Percentiles rank a stretch among this genome's conserved stretches.
Conservation (phyloP, 2,888 invertebrate genomes). For the Ennomos fuscantarius region DNA sequence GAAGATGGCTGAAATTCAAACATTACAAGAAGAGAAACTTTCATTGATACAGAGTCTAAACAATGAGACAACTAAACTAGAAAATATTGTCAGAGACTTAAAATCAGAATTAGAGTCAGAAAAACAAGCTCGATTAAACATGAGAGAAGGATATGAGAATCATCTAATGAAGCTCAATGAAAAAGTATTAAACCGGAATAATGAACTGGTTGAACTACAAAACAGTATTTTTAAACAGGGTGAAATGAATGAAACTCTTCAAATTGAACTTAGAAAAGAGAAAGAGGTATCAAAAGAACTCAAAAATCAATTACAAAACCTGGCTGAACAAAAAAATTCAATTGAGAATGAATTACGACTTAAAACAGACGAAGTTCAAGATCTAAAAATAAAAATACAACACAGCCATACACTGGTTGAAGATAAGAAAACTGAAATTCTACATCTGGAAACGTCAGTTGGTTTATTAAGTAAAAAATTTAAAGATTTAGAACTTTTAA, state of each 20-base stretch:
- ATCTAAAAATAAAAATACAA: conserved; percentile 51
- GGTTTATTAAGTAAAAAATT: conserved; percentile 49
- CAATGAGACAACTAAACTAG: conserved; percentile 65
- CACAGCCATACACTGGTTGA: conserved; percentile 48
- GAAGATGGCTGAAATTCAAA: conserved; percentile 68
- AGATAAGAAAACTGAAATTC: conserved; percentile 54
- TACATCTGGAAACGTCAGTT: conserved; percentile 48
- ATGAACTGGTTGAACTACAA: conserved; percentile 73
- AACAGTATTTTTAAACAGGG: conserved; percentile 67
- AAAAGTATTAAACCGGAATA: conserved; percentile 71
- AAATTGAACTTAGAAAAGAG: conserved; percentile 60
- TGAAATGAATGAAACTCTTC: conserved; percentile 64
- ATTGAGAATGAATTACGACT: conserved; percentile 50
- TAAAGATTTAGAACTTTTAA: conserved; percentile 50
- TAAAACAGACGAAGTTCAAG: conserved; percentile 52
- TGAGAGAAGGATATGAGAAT: conserved; percentile 68
- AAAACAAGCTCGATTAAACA: conserved; percentile 57
- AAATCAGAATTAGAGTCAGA: conserved; percentile 62
- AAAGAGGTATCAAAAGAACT: conserved; percentile 54
- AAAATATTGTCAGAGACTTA: conserved; percentile 57
- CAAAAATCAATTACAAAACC: conserved; percentile 51
- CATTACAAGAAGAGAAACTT: conserved; percentile 70
- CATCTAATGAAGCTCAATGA: conserved; percentile 72
- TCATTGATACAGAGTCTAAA: conserved; percentile 64
- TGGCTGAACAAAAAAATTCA: conserved; percentile 39